phyloP scores from a whole-genome alignment of 2,888 invertebrate species.

The Disparrhopalites patrizii region DNA sequence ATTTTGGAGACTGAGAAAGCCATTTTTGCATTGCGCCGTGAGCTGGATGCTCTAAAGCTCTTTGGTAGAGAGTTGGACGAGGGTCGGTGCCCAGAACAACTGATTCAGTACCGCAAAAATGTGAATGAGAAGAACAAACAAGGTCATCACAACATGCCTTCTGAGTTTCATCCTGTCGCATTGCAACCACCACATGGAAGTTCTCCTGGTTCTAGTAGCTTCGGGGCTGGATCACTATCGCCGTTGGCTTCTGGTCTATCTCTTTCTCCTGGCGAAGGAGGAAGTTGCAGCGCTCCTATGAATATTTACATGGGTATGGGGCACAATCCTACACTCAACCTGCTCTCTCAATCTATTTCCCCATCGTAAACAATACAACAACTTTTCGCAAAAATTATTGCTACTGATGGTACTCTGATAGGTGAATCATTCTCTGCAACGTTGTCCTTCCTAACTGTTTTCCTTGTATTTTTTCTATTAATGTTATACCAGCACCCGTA shows the following conservation, averaged over 20 bases:
- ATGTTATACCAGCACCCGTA: no score
- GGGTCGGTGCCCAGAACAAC: slow-evolving; percentile 72
- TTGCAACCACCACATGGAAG: slow-evolving; percentile 3
- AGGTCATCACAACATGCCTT: no score
- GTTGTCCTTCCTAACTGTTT: no score
- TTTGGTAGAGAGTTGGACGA: slow-evolving; percentile 78
- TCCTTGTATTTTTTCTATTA: no score
- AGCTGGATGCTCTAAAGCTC: slow-evolving; percentile 75
- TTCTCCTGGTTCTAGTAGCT: not conserved
- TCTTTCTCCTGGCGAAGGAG: slow-evolving; percentile 11
- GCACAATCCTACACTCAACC: not conserved
- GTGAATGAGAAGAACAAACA: slow-evolving; percentile 55
- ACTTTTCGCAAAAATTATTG: no score
- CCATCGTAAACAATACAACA: slow-evolving; percentile 12
- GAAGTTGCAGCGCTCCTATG: slow-evolving; percentile 9
- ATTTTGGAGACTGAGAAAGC: slow-evolving; percentile 90
- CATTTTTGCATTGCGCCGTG: slow-evolving; percentile 77
- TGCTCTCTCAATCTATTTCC: slow-evolving; percentile 20
- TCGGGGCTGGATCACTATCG: slow-evolving; percentile 19
- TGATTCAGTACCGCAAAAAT: slow-evolving; percentile 51
- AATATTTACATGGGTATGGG: slow-evolving; percentile 8
- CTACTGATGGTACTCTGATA: no score
- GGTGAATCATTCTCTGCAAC: not conserved
- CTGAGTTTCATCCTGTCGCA: no score
- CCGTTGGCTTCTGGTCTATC: slow-evolving; percentile 20